Percentiles rank a stretch among this genome's conserved stretches.
Conservation (phyloP, 2,888 invertebrate genomes). For the Ochropacha duplaris region DNA sequence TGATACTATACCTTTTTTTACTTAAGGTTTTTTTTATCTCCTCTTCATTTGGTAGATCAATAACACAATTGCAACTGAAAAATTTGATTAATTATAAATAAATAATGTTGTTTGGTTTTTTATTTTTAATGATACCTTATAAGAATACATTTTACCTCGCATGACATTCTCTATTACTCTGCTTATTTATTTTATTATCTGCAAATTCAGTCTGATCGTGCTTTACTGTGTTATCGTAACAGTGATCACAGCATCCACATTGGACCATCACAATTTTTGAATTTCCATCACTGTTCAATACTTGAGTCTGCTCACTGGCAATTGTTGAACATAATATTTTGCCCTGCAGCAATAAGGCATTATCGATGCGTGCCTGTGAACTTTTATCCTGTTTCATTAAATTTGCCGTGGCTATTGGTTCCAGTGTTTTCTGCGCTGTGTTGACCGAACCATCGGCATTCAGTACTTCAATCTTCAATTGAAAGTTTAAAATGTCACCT, state of each 20-base stretch:
- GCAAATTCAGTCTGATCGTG: conserved; percentile 13
- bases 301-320: conserved; percentile 17
- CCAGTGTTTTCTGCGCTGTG: conserved; percentile 8
- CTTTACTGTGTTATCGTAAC: conserved; percentile 7
- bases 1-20: conserved; percentile 5
- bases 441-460: conserved; percentile 22
- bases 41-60: conserved; percentile 1
- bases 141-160: not conserved
- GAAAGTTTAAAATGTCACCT: conserved; percentile 50
- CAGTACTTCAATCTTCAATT: conserved; percentile 52
- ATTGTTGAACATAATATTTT: conserved; percentile 29
- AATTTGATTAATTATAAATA: not conserved
- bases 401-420: conserved; percentile 16
- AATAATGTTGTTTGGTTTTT: not conserved
- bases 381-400: conserved; percentile 34
- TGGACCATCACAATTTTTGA: conserved; percentile 34
- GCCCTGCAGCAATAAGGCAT: conserved; percentile 22
- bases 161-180: conserved; percentile 10
- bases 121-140: no score
- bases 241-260: conserved; percentile 32
- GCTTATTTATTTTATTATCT: conserved; percentile 30
- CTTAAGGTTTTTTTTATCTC: conserved; percentile 6
- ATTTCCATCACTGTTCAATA: conserved; percentile 16
- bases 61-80: conserved; percentile 16
- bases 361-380: conserved; percentile 38